Percentiles rank a stretch among this genome's conserved stretches.
Evolutionary conservation across 2,888 invertebrate species (phyloP).

Genomic region (Mystacides longicornis): DNA sequence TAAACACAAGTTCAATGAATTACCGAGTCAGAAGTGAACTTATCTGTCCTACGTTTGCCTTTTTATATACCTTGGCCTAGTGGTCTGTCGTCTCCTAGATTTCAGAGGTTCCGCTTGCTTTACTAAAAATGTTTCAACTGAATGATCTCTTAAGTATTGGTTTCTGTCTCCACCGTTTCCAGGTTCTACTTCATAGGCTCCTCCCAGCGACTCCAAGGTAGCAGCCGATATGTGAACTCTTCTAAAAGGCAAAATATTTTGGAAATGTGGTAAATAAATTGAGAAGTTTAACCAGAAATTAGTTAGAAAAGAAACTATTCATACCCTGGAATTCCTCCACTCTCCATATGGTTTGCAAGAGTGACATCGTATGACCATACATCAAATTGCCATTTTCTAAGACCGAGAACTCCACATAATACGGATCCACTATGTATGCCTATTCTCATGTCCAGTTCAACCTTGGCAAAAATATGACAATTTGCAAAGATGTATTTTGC

Average conservation of each 20-base stretch:
- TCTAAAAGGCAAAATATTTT: constrained; percentile 42
- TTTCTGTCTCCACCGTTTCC: constrained; percentile 82
- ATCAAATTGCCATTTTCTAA: constrained; percentile 90
- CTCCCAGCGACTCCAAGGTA: constrained; percentile 76
- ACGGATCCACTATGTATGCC: constrained; percentile 96
- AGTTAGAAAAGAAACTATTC: constrained; percentile 21
- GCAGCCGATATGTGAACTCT: constrained; percentile 93
- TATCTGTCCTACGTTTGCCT: neutral
- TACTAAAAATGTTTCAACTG: constrained; percentile 83
- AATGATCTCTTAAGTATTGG: constrained; percentile 76
- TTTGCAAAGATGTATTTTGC: neutral
- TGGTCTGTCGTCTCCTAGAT: constrained; percentile 41
- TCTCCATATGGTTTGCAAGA: constrained; percentile 94
- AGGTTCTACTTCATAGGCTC: constrained; percentile 88
- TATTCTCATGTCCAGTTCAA: constrained; percentile 94
- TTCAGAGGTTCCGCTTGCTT: constrained; percentile 70
- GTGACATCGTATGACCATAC: constrained; percentile 94
- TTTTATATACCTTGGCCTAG: constrained; percentile 38
- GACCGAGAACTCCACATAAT: constrained; percentile 89
- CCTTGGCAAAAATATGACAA: constrained; percentile 46
- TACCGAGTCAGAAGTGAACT: too few species aligned
- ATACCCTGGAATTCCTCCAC: constrained; percentile 93
- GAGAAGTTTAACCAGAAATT: neutral
- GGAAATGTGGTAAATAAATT: neutral
- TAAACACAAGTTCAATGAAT: too few species aligned